Evolutionary conservation across 2,888 invertebrate genomes (phyloP).

Genomic region (Eristalinus aeneus): DNA sequence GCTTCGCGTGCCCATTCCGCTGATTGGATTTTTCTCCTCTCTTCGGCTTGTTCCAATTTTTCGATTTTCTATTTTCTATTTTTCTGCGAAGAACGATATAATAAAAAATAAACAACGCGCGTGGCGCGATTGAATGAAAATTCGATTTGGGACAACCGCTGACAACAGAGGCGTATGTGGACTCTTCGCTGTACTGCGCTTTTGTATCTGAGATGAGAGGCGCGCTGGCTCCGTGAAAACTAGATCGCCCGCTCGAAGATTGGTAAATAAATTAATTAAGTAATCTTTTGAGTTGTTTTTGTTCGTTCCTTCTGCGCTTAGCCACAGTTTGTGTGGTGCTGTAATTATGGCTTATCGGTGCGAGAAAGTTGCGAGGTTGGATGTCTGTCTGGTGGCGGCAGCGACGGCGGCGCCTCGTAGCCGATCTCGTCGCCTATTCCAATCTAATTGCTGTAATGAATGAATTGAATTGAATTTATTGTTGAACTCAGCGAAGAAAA

Average conservation of each 20-base stretch:
- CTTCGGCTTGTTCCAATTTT: slow-evolving; percentile 6
- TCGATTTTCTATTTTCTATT: slow-evolving; percentile 13
- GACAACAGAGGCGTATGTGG: slow-evolving; percentile 17
- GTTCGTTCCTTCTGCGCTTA: slow-evolving; percentile 27
- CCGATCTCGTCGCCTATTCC: not conserved
- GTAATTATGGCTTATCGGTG: slow-evolving; percentile 59
- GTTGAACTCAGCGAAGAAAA: not conserved
- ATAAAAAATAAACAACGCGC: not conserved
- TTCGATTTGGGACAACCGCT: slow-evolving; percentile 47
- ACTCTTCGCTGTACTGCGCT: not conserved
- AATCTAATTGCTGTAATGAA: slow-evolving; percentile 47
- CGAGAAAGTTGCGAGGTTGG: slow-evolving; percentile 60
- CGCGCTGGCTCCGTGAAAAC: slow-evolving; percentile 52
- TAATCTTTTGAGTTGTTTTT: slow-evolving; percentile 52
- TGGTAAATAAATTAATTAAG: slow-evolving; percentile 67
- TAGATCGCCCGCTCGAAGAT: slow-evolving; percentile 54
- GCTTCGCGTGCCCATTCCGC: slow-evolving; percentile 3
- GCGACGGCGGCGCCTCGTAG: slow-evolving; percentile 40
- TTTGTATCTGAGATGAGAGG: not conserved
- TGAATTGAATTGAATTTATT: slow-evolving; percentile 31
- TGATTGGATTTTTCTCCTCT: slow-evolving; percentile 28
- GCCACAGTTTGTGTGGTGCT: slow-evolving; percentile 8
- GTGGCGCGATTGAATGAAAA: slow-evolving; percentile 45
- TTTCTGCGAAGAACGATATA: slow-evolving; percentile 19
- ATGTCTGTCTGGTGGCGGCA: slow-evolving; percentile 18